Evolutionary conservation across 2,113 vertebrate genomes (phyloP).

Genomic region (Cyprinodon tularosa): DNA sequence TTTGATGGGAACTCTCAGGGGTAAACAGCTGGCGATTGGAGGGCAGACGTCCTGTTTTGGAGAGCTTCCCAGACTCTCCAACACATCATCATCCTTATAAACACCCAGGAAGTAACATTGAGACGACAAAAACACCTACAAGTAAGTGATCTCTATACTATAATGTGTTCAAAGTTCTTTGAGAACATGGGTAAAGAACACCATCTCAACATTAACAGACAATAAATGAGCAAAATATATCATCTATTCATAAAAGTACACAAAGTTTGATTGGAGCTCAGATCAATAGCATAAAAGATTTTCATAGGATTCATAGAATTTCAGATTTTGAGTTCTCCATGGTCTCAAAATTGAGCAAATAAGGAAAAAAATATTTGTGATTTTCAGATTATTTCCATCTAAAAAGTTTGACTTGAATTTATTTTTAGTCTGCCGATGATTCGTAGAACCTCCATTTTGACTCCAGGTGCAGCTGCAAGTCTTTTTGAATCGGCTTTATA

Average conservation of each 20-base stretch:
- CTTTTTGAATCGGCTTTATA: not conserved
- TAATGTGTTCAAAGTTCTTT: conserved; percentile 47
- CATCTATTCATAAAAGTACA: conserved; percentile 32
- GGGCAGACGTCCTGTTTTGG: conserved; percentile 49
- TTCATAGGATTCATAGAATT: no score
- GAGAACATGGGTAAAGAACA: conserved; percentile 26
- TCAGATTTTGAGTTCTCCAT: no score
- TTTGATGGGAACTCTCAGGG: conserved; percentile 61
- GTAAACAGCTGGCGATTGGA: conserved; percentile 74
- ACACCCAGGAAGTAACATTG: conserved; percentile 1
- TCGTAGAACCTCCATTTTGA: not conserved
- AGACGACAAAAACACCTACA: conserved; percentile 15
- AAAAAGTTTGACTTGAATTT: not conserved
- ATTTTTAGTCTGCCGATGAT: not conserved
- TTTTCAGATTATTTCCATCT: not conserved
- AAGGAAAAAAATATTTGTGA: not conserved
- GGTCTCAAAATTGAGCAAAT: no score
- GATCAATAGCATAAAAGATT: not conserved
- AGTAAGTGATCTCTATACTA: conserved; percentile 36
- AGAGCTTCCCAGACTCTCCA: conserved; percentile 26
- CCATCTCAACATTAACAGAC: not conserved
- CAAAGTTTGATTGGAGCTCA: conserved; percentile 4
- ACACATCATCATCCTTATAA: conserved; percentile 8
- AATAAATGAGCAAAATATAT: conserved; percentile 39
- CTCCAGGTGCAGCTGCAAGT: not conserved